A percentile compares a stretch with the other conserved stretches of the same genome.
These are phyloP conservation scores for Leucoraja ocellata DNA, from an alignment of 2,797 vertebrate genomes.

Conservation along the genomic window DNA sequence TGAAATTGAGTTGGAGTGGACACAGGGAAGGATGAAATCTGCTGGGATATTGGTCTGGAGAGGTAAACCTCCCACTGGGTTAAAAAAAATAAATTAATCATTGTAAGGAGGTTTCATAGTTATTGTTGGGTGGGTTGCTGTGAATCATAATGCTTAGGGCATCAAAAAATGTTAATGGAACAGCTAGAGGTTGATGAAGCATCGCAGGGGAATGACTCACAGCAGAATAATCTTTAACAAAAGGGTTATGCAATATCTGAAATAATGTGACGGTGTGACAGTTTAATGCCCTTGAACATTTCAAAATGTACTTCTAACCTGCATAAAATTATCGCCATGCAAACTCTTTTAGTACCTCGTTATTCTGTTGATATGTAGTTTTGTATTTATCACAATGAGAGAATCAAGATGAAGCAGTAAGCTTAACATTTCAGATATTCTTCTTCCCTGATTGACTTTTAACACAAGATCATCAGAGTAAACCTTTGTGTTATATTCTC, in stretches of 20 bases:
- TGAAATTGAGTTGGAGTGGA: neutral
- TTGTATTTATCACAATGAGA: neutral
- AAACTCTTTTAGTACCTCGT: neutral
- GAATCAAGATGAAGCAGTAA: neutral
- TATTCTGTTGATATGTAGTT: neutral
- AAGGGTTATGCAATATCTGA: neutral
- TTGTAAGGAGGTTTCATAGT: neutral
- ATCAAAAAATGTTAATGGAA: neutral
- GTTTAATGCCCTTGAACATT: neutral
- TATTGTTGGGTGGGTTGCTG: neutral
- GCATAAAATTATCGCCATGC: neutral
- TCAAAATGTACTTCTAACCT: no score
- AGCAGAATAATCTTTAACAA: neutral
- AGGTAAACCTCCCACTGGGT: neutral
- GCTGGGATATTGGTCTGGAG: neutral
- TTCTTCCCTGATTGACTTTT: neutral
- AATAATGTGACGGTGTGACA: neutral
- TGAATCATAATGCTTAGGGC: constrained; percentile 4
- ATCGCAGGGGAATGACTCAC: neutral
- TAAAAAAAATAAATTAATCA: neutral
- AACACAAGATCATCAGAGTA: neutral
- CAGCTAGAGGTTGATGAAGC: neutral
- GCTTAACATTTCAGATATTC: neutral
- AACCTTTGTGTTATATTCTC: neutral
- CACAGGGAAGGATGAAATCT: neutral